Base-by-base conservation (phyloP, 2,797 vertebrate genomes). In the Poeciliopsis gracilis region DNA sequence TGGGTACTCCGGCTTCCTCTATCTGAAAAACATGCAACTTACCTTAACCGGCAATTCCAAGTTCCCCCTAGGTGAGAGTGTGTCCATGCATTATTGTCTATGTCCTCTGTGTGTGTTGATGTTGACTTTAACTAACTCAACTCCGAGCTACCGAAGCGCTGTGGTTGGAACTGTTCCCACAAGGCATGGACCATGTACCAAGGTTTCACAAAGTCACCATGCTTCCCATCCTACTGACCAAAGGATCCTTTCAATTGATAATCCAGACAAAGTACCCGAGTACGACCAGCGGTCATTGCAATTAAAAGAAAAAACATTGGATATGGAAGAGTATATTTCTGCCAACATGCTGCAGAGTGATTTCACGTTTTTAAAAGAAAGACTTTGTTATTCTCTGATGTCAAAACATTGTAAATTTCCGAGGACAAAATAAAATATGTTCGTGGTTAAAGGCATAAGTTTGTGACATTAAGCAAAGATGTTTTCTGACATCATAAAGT, bases 111-210 rank as follows among this genome's bases (percentile, higher is more conserved):
- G 10, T 33, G 16, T 36, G 7, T 66, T 13, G 87, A 63, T 81
- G 73, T 88, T 88, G 84, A 88, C 10, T 41, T 67, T 11, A 41
- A 41, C 63, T 25, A 23, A 38, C 9, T 66, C 63, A 41, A 41
- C 63, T 41, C 36, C 10, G 3, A 66, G 61, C 18, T 38, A 38
- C 33, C 23, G 61, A 23, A 66, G 61, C 9, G 20, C 16, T 38
- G 36, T 20, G 8, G 33, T 23, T 66, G 33, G 13, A 33, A 20
- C 59, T 59, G 28, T 59, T 15, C 57, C 57, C 61, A 61, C 28
- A 59, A 30, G 28, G 57, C 28, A 30, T 59, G 28, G 28, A 12
- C 12, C 55, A n/a, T 13, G 30, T 18, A 63, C 3, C 6, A 18
- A 36, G 61, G 30, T 63, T 63, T 63, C 16, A 63, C 2, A 63